Conservation (phyloP, 2,113 vertebrate species). For the Pelmatolapia mariae region DNA sequence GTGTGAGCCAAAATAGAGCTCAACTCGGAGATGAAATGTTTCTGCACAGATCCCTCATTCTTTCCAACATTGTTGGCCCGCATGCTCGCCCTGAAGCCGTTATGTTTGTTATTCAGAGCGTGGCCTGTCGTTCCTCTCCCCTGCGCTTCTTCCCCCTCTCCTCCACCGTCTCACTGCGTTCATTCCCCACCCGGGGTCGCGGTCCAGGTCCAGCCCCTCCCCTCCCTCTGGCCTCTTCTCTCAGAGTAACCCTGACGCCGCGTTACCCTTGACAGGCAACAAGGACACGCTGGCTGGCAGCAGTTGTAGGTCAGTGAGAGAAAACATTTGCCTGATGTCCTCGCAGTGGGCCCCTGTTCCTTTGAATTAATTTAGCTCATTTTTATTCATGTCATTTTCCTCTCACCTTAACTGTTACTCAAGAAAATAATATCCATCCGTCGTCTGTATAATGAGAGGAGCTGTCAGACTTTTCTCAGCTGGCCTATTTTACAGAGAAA, state of each 20-base stretch:
- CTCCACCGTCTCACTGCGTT: background rate
- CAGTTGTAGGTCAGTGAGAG: slow-evolving; percentile 22
- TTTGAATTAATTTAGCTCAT: background rate
- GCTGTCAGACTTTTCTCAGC: background rate
- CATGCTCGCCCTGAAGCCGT: background rate
- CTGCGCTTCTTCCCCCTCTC: background rate
- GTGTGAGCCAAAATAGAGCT: background rate
- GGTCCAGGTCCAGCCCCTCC: slow-evolving; percentile 25
- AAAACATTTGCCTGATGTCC: slow-evolving; percentile 18
- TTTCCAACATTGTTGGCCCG: background rate
- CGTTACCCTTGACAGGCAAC: slow-evolving; percentile 32
- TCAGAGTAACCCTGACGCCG: slow-evolving; percentile 36
- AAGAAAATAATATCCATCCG: background rate
- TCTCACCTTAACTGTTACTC: background rate
- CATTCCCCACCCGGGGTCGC: background rate
- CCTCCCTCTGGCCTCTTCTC: background rate
- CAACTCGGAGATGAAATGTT: background rate
- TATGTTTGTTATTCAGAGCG: slow-evolving; percentile 53
- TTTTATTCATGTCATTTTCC: background rate
- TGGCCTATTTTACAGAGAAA: background rate
- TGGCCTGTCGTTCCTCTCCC: background rate
- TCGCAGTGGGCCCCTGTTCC: background rate
- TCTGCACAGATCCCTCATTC: background rate
- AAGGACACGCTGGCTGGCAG: slow-evolving; percentile 34
- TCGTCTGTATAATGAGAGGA: background rate